phyloP scores from a whole-genome alignment of 1,140 invertebrate genomes.

The Caerostris extrusa region DNA sequence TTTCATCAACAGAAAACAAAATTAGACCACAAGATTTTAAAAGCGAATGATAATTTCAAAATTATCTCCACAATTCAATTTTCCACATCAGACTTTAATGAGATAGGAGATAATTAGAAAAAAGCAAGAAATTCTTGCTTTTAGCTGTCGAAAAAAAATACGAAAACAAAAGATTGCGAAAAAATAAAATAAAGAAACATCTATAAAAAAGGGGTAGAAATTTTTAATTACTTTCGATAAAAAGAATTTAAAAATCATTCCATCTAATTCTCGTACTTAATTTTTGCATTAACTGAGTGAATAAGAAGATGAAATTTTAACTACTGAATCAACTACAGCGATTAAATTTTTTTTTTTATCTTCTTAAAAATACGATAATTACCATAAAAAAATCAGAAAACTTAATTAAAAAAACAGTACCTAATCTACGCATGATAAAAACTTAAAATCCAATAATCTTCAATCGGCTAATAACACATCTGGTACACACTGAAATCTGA shows the following conservation, averaged over 20 bases:
- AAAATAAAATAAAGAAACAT: not conserved
- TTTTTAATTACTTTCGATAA: not conserved
- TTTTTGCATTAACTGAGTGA: not conserved
- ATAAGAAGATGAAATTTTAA: not conserved
- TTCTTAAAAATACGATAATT: not conserved
- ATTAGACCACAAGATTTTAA: not conserved
- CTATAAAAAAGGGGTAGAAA: not conserved
- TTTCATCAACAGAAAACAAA: not conserved
- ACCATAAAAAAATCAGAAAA: not conserved
- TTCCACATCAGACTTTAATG: not conserved
- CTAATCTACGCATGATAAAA: not conserved
- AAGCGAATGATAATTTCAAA: not conserved
- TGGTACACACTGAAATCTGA: too few species aligned
- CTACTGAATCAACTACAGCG: not conserved
- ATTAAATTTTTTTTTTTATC: not conserved
- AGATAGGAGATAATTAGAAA: not conserved
- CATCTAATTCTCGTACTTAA: not conserved
- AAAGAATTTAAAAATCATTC: slow-evolving; percentile 1
- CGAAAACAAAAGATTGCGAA: not conserved
- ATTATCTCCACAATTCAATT: not conserved
- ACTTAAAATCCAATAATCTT: not conserved
- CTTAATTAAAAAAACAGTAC: not conserved
- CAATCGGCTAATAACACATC: not conserved
- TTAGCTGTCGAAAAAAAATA: not conserved
- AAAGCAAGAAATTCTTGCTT: not conserved